Conservation (phyloP, 2,113 vertebrate genomes). For the Anser brachyrhynchus region DNA sequence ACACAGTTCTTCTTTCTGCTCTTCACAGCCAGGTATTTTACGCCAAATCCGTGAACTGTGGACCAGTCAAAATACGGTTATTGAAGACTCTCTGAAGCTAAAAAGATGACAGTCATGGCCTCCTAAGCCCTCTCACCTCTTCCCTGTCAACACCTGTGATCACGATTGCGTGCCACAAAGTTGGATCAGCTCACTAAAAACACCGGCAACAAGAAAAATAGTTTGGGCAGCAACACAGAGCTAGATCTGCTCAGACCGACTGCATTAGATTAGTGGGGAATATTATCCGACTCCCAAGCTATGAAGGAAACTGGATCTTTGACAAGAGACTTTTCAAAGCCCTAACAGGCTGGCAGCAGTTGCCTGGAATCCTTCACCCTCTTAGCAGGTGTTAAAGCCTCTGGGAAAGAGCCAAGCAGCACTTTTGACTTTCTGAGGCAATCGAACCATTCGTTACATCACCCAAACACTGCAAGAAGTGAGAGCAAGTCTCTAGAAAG, state of each 20-base stretch:
- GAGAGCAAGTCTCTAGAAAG: neutral
- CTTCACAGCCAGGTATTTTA: neutral
- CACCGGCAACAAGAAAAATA: neutral
- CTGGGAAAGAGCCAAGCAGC: conserved; percentile 29
- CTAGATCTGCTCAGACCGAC: neutral
- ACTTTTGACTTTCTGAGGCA: conserved; percentile 36
- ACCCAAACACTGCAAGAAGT: neutral
- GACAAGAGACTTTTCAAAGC: conserved; percentile 50
- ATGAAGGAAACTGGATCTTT: conserved; percentile 12
- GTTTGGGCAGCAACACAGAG: neutral
- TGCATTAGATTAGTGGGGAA: neutral
- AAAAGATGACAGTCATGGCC: neutral
- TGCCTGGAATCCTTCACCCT: conserved; percentile 42
- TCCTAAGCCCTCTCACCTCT: neutral
- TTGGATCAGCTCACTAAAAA: neutral
- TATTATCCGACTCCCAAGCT: neutral
- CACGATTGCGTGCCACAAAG: neutral
- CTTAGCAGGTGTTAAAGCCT: conserved; percentile 61
- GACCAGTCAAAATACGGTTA: neutral
- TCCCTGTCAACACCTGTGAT: neutral
- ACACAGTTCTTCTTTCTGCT: neutral
- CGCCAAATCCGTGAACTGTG: neutral
- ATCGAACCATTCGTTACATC: neutral
- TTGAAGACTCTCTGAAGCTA: neutral
- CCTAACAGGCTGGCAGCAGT: conserved; percentile 35